phyloP scores from a whole-genome alignment of 2,797 vertebrate species.

The Catharus ustulatus region DNA sequence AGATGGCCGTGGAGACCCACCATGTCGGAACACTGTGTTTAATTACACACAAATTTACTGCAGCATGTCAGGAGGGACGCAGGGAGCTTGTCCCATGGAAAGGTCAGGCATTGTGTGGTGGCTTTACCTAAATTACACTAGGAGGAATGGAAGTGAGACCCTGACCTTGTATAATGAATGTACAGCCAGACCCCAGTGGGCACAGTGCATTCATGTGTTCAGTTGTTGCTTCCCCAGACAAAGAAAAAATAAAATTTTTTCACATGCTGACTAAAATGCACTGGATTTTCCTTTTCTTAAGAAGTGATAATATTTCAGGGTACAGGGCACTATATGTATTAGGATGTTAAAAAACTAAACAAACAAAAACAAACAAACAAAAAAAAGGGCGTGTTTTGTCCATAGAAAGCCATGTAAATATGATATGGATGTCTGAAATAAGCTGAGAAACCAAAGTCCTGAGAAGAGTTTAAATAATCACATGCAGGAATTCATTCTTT shows the following conservation, averaged over 20 bases:
- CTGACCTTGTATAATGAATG: constrained; percentile 71
- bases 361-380: background rate
- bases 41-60: constrained; percentile 77
- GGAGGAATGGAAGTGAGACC: constrained; percentile 56
- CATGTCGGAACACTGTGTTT: constrained; percentile 69
- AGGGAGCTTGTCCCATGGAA: constrained; percentile 60
- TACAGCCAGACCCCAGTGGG: constrained; percentile 17
- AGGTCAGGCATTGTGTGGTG: constrained; percentile 66
- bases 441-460: background rate
- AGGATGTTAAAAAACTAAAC: background rate
- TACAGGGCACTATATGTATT: background rate
- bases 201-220: constrained; percentile 12
- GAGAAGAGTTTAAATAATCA: background rate
- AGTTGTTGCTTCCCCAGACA: background rate
- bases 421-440: background rate
- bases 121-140: constrained; percentile 66
- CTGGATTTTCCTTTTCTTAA: background rate
- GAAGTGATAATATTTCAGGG: background rate
- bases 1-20: constrained; percentile 22
- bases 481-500: background rate
- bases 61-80: constrained; percentile 63
- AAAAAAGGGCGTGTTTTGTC: background rate
- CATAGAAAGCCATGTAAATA: background rate
- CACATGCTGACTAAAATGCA: background rate
- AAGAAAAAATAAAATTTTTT: background rate